Conservation (phyloP, 2,888 invertebrate genomes). For the Trachelus stipa region DNA sequence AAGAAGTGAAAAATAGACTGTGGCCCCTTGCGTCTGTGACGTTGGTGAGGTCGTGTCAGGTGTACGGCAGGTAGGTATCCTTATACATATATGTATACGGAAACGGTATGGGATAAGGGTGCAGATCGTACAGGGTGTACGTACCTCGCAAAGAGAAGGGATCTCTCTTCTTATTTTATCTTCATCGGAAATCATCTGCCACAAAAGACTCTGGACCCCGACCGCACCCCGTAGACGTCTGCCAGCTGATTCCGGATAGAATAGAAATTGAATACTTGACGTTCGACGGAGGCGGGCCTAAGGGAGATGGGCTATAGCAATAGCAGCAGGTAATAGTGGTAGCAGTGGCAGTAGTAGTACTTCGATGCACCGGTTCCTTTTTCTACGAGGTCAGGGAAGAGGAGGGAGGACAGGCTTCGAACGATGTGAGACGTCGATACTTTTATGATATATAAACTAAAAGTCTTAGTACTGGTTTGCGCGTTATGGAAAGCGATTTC, state of each 20-base stretch:
- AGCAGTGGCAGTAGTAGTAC: background rate
- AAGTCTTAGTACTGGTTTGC: background rate
- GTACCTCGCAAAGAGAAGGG: background rate
- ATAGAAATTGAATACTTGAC: conserved; percentile 30
- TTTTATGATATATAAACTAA: background rate
- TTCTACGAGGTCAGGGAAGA: background rate
- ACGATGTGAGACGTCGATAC: background rate
- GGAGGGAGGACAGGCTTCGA: background rate
- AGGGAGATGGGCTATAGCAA: background rate
- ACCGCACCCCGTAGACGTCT: conserved; percentile 23
- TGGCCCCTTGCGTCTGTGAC: background rate
- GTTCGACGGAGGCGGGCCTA: background rate
- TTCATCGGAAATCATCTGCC: conserved; percentile 28
- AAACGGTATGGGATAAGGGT: background rate
- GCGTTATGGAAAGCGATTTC: background rate
- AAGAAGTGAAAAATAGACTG: background rate
- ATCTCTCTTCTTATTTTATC: conserved; percentile 14
- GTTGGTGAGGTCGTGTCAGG: background rate
- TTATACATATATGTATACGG: background rate
- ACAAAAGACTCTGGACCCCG: conserved; percentile 23
- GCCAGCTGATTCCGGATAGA: conserved; percentile 36
- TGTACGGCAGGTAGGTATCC: background rate
- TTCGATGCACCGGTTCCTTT: background rate
- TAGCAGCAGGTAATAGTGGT: background rate
- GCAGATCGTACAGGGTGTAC: background rate